A percentile compares a stretch with the other conserved stretches of the same genome.
Conservation (phyloP, 2,888 invertebrate species). For the Cheilosia grossa region DNA sequence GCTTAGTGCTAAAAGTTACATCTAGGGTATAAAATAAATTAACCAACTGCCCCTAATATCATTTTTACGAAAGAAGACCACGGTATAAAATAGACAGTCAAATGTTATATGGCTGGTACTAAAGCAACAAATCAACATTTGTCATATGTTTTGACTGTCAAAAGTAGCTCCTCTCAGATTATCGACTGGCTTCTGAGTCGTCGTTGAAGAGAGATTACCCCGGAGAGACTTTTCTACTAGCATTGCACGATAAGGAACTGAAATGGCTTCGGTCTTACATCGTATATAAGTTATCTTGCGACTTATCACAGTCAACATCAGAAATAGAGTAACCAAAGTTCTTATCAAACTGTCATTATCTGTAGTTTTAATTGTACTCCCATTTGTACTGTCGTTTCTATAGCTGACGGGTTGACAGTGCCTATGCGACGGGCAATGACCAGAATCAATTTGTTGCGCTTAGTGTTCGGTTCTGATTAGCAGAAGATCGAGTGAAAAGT, state of each 20-base stretch:
- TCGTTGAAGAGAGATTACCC: not conserved
- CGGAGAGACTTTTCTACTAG: not conserved
- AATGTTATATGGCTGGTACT: too few species aligned
- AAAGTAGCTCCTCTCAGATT: not conserved
- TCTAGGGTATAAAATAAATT: too few species aligned
- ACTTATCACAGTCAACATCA: constrained; percentile 30
- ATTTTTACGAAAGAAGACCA: too few species aligned
- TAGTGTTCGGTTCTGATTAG: constrained; percentile 9
- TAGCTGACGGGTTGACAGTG: not conserved
- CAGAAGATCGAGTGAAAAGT: constrained; percentile 31
- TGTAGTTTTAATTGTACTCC: constrained; percentile 27
- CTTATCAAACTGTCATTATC: constrained; percentile 58
- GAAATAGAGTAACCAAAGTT: constrained; percentile 11
- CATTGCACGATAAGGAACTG: constrained; percentile 28
- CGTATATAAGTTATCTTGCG: not conserved
- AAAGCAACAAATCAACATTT: not conserved
- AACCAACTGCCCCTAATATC: too few species aligned
- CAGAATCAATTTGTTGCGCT: constrained; percentile 42
- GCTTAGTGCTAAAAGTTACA: too few species aligned
- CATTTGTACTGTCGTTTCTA: constrained; percentile 32
- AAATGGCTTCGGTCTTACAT: not conserved
- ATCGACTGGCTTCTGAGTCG: not conserved
- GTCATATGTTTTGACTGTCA: not conserved
- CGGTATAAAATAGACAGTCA: too few species aligned
- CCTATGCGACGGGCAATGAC: constrained; percentile 29